A percentile compares a stretch with the other conserved stretches of the same genome.
Evolutionary conservation across 1,140 invertebrate species (phyloP).

Genomic region (Stegodyphus dumicola): DNA sequence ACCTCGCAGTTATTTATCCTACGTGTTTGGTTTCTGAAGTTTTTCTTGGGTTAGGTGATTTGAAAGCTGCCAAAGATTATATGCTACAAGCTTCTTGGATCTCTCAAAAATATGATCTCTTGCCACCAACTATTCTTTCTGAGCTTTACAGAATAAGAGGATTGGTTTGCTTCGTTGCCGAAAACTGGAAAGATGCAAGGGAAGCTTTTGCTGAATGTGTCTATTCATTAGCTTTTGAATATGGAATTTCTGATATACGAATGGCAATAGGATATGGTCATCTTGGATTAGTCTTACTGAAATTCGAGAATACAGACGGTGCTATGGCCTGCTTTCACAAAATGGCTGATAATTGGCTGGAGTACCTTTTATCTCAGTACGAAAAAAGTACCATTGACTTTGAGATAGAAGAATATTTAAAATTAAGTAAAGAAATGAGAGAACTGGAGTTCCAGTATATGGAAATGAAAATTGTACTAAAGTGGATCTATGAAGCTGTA

Average conservation of each 20-base stretch:
- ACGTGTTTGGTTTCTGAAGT: slow-evolving; percentile 34
- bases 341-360: slow-evolving; percentile 32
- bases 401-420: neutral
- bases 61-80: slow-evolving; percentile 21
- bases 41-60: neutral
- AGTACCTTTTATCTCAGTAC: slow-evolving; percentile 19
- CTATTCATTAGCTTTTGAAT: neutral
- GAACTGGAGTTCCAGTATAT: slow-evolving; percentile 37
- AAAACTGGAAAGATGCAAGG: neutral
- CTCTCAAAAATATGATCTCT: slow-evolving; percentile 16
- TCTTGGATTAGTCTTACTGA: slow-evolving; percentile 21
- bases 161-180: slow-evolving; percentile 1
- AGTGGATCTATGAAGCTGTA: slow-evolving; percentile 24
- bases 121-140: neutral
- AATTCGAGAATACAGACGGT: slow-evolving; percentile 13
- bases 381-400: slow-evolving; percentile 5
- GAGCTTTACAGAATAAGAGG: slow-evolving; percentile 16
- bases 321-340: slow-evolving; percentile 37
- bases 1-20: slow-evolving; percentile 8
- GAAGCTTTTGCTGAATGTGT: slow-evolving; percentile 25
- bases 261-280: slow-evolving; percentile 15
- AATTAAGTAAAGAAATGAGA: slow-evolving; percentile 1
- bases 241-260: slow-evolving; percentile 4
- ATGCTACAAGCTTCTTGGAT: slow-evolving; percentile 31
- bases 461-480: slow-evolving; percentile 21